Evolutionary conservation across 2,888 invertebrate species (phyloP).

Genomic region (Nudaria mundana): DNA sequence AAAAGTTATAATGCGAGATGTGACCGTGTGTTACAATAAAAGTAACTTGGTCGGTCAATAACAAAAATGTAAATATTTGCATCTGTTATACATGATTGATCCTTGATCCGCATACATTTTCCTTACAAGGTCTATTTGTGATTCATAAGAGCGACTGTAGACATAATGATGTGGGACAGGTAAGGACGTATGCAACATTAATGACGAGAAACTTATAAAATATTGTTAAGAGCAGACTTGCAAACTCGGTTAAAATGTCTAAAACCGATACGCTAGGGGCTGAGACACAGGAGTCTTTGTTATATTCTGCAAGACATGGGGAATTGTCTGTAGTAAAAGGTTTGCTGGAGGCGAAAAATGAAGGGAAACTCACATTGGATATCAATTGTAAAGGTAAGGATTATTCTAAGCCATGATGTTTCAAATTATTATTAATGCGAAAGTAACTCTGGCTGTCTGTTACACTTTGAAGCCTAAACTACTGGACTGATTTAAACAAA

Average conservation of each 20-base stretch:
- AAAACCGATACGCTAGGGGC: constrained; percentile 43
- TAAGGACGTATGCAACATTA: constrained; percentile 11
- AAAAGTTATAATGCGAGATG: too few species aligned
- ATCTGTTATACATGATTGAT: too few species aligned
- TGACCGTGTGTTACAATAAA: too few species aligned
- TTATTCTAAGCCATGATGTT: too few species aligned
- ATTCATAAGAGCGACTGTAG: not conserved
- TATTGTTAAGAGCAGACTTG: not conserved
- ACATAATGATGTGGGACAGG: constrained; percentile 14
- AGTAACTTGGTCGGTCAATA: too few species aligned
- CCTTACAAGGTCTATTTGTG: not conserved
- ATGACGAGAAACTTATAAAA: constrained; percentile 3
- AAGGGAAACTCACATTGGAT: constrained; percentile 78
- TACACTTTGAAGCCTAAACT: too few species aligned
- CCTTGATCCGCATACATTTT: too few species aligned
- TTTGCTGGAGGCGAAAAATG: constrained; percentile 71
- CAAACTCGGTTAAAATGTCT: constrained; percentile 37
- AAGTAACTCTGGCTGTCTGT: too few species aligned
- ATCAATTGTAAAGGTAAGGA: constrained; percentile 84
- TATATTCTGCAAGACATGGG: constrained; percentile 84
- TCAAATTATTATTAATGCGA: too few species aligned
- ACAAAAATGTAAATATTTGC: too few species aligned
- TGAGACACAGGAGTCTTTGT: constrained; percentile 80
- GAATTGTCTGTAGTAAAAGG: constrained; percentile 78
- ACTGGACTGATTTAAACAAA: too few species aligned